Conservation (phyloP, 2,797 vertebrate species). For the Sebastes nivosus region DNA sequence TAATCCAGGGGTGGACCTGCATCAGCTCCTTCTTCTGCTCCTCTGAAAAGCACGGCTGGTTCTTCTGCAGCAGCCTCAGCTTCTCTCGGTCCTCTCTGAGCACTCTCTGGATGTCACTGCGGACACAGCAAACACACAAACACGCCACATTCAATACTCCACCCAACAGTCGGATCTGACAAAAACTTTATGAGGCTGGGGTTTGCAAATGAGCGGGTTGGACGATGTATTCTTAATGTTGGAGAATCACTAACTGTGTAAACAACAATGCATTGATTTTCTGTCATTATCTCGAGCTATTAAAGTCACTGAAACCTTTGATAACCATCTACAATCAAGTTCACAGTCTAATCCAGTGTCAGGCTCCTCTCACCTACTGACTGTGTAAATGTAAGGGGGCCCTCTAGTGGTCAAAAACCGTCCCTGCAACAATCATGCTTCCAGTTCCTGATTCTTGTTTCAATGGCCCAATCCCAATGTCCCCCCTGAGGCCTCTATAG, state of each 20-base stretch:
- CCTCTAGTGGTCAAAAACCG: slow-evolving; percentile 49
- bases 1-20: slow-evolving; percentile 92
- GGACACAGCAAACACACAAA: slow-evolving; percentile 32
- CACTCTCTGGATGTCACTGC: slow-evolving; percentile 86
- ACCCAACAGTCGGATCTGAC: neutral
- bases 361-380: neutral
- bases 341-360: neutral
- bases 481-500: too few species aligned
- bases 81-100: slow-evolving; percentile 89
- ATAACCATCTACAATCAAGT: neutral
- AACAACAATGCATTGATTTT: neutral
- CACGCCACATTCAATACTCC: neutral
- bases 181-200: neutral
- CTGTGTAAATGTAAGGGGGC: neutral
- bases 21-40: slow-evolving; percentile 90
- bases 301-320: neutral
- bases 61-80: slow-evolving; percentile 87
- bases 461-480: too few species aligned
- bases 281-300: neutral
- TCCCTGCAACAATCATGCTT: slow-evolving; percentile 4
- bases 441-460: neutral
- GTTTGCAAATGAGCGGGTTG: neutral
- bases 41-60: slow-evolving; percentile 90
- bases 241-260: neutral
- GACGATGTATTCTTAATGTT: neutral